Percentiles rank a stretch among this genome's conserved stretches.
Evolutionary conservation across 1,140 invertebrate species (phyloP).

Genomic region (Drosophila ogumai): DNA sequence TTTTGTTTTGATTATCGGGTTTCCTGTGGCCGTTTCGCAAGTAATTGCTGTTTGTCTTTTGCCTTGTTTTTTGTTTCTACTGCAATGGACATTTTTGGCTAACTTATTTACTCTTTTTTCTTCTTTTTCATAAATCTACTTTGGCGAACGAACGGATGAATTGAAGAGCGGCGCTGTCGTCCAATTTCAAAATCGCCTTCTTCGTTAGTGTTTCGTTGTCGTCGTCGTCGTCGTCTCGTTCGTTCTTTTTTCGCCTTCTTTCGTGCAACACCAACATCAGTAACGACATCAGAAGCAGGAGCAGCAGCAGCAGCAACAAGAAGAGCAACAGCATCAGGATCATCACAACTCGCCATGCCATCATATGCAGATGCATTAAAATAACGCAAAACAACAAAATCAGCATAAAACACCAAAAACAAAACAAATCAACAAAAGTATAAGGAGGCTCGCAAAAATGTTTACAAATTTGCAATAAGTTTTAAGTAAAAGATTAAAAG

Average conservation of each 20-base stretch:
- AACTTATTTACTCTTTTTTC: not conserved
- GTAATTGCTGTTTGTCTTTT: not conserved
- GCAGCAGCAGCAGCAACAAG: constrained; percentile 17
- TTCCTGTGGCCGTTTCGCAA: not conserved
- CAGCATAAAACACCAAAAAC: constrained; percentile 23
- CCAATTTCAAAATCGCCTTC: constrained; percentile 32
- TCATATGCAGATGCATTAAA: constrained; percentile 31
- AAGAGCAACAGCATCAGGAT: constrained; percentile 25
- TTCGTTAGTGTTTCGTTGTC: constrained; percentile 33
- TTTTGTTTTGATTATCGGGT: not conserved
- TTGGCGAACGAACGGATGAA: not conserved
- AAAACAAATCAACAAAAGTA: constrained; percentile 19
- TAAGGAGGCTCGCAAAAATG: constrained; percentile 38
- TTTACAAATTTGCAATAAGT: constrained; percentile 57
- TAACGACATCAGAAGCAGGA: constrained; percentile 10
- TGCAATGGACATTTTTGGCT: not conserved
- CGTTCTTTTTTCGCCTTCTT: constrained; percentile 57
- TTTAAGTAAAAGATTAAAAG: constrained; percentile 27
- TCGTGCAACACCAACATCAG: constrained; percentile 48
- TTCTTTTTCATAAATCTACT: not conserved
- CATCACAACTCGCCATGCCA: constrained; percentile 47
- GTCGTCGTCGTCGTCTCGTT: constrained; percentile 47
- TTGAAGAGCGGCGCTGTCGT: constrained; percentile 36
- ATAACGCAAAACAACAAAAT: constrained; percentile 19
- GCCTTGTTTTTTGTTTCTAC: not conserved